Conservation (phyloP, 2,888 invertebrate genomes). For the Epistrophella euchroma region DNA sequence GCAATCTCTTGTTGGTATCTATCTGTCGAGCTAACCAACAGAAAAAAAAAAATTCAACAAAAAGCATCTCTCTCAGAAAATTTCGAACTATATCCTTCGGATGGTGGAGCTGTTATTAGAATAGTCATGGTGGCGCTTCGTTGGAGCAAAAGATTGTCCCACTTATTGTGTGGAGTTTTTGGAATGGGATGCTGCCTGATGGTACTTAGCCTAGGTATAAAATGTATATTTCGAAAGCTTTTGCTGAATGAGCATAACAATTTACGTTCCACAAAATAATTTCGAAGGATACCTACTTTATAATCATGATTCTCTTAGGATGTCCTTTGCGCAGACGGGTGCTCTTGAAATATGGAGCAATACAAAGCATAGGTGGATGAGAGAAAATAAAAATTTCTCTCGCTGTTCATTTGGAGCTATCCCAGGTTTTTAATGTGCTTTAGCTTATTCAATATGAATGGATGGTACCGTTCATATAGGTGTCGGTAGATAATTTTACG, state of each 20-base stretch:
- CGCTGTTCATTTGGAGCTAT: not conserved
- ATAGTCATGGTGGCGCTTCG: conserved; percentile 52
- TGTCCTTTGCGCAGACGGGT: conserved; percentile 12
- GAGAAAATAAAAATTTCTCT: not conserved
- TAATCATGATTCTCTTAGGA: conserved; percentile 26
- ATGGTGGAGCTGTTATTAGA: conserved; percentile 25
- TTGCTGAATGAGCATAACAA: conserved; percentile 47
- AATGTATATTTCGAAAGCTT: conserved; percentile 53
- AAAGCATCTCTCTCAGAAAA: conserved; percentile 52
- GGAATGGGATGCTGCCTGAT: conserved; percentile 67
- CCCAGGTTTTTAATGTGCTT: conserved; percentile 27
- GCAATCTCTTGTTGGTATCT: conserved; percentile 71
- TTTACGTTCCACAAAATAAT: conserved; percentile 57
- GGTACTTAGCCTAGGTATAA: conserved; percentile 65
- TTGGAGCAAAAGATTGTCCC: conserved; percentile 66
- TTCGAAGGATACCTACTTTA: not conserved
- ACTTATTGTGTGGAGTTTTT: conserved; percentile 43
- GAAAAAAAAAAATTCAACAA: conserved; percentile 27
- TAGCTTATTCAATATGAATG: conserved; percentile 13
- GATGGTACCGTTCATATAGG: not conserved
- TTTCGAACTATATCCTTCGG: conserved; percentile 25
- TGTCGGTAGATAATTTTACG: conserved; percentile 12
- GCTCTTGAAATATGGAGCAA: conserved; percentile 5
- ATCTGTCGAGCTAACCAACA: conserved; percentile 58
- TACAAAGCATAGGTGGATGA: not conserved